Conservation (phyloP, 2,888 invertebrate genomes). For the Loripinus fragilis region DNA sequence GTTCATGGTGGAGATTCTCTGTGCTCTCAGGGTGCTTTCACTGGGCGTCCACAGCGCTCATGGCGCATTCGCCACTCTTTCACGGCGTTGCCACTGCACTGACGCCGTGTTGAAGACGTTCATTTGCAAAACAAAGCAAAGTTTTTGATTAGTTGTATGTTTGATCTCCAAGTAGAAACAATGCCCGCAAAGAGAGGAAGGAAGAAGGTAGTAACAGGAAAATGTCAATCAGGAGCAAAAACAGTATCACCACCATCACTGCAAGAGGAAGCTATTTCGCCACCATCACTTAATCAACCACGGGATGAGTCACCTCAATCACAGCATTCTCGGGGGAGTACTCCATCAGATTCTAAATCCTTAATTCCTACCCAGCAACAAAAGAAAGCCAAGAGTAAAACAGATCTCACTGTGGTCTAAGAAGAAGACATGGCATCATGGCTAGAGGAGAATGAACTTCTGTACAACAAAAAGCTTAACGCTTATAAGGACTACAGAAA, state of each 20-base stretch:
- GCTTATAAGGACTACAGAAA: conserved; percentile 31
- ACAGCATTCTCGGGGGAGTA: conserved; percentile 9
- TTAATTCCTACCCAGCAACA: neutral
- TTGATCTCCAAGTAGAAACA: neutral
- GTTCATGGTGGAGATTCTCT: neutral
- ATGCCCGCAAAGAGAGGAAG: conserved; percentile 4
- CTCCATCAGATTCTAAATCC: neutral
- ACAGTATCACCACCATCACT: neutral
- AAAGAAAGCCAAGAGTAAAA: neutral
- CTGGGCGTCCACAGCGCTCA: neutral
- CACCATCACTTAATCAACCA: conserved; percentile 1
- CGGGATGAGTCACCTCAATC: conserved; percentile 10
- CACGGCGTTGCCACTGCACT: neutral
- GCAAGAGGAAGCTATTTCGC: neutral
- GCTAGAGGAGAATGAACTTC: conserved; percentile 3
- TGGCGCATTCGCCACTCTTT: neutral
- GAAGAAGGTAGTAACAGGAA: neutral
- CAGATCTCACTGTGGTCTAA: neutral
- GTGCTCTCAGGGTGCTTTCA: neutral
- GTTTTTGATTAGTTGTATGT: neutral
- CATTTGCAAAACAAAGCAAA: neutral
- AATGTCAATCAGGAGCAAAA: neutral
- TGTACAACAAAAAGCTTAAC: neutral
- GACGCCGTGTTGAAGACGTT: neutral
- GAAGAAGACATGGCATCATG: conserved; percentile 3